Evolutionary conservation across 2,888 invertebrate genomes (phyloP).

Genomic region (Ernsta delagoae): DNA sequence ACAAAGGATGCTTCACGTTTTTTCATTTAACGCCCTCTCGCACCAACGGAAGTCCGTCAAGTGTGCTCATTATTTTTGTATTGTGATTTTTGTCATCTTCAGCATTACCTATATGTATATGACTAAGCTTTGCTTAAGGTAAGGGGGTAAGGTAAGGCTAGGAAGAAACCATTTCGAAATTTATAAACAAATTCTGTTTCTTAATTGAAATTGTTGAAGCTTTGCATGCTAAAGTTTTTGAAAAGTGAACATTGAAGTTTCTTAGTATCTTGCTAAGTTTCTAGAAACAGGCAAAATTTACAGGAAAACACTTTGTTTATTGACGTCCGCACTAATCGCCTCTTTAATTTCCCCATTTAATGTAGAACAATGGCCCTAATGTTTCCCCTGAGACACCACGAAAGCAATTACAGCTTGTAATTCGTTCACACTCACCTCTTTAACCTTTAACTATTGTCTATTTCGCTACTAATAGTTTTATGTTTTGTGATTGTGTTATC

Average conservation of each 20-base stretch:
- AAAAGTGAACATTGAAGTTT: neutral
- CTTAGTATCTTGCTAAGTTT: neutral
- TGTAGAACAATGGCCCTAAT: constrained; percentile 15
- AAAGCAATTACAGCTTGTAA: constrained; percentile 17
- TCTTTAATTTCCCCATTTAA: constrained; percentile 19
- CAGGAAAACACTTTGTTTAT: neutral
- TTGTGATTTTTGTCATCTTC: neutral
- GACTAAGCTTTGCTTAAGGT: too few relatives aligned
- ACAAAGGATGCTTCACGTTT: neutral
- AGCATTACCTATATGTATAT: too few relatives aligned
- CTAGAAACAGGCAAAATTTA: neutral
- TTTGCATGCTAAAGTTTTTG: neutral
- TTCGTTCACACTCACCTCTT: constrained; percentile 7
- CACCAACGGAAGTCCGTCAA: constrained; percentile 3
- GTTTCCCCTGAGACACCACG: constrained; percentile 14
- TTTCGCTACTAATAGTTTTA: constrained; percentile 3
- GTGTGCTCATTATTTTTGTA: constrained; percentile 15
- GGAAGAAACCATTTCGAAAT: too few relatives aligned
- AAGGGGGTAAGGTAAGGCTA: too few relatives aligned
- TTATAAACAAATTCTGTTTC: neutral
- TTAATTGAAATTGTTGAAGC: neutral
- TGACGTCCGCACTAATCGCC: constrained; percentile 39
- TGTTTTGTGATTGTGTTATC: neutral
- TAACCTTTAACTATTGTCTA: constrained; percentile 3
- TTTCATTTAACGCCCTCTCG: constrained; percentile 1